Evolutionary conservation across 2,888 invertebrate species (phyloP).

Genomic region (Trichopoda pennipes): DNA sequence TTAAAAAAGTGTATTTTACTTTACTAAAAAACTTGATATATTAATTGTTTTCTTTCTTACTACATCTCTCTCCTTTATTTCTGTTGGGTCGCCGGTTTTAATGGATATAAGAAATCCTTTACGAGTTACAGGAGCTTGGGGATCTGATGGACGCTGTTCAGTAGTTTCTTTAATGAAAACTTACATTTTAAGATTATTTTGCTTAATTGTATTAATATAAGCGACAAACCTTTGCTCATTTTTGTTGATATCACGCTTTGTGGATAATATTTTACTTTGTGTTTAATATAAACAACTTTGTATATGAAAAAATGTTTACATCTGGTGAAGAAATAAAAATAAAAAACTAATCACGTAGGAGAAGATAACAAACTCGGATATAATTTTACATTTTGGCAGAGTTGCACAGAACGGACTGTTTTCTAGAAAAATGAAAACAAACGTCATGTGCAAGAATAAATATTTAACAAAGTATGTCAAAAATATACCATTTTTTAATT

Average conservation of each 20-base stretch:
- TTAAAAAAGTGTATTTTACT: conserved; percentile 76
- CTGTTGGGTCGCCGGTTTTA: conserved; percentile 90
- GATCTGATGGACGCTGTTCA: conserved; percentile 82
- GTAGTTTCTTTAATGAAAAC: conserved; percentile 55
- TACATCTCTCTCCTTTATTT: conserved; percentile 92
- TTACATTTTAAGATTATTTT: not conserved
- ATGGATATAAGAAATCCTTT: conserved; percentile 92
- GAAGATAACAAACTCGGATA: too few relatives aligned
- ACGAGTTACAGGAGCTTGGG: conserved; percentile 89
- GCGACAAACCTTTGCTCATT: conserved; percentile 70
- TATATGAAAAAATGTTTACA: not conserved
- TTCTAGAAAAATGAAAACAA: too few relatives aligned
- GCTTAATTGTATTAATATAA: not conserved
- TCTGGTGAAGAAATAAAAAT: not conserved
- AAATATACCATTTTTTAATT: too few relatives aligned
- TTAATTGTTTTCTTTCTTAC: conserved; percentile 82
- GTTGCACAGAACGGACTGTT: too few relatives aligned
- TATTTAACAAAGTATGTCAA: too few relatives aligned
- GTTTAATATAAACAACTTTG: not conserved
- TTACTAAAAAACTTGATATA: not conserved
- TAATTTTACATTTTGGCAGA: too few relatives aligned
- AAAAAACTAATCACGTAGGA: too few relatives aligned
- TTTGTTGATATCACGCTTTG: conserved; percentile 32
- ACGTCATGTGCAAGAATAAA: too few relatives aligned
- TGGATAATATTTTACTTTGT: not conserved